phyloP scores from a whole-genome alignment of 2,888 invertebrate species.

The Agrochola circellaris region DNA sequence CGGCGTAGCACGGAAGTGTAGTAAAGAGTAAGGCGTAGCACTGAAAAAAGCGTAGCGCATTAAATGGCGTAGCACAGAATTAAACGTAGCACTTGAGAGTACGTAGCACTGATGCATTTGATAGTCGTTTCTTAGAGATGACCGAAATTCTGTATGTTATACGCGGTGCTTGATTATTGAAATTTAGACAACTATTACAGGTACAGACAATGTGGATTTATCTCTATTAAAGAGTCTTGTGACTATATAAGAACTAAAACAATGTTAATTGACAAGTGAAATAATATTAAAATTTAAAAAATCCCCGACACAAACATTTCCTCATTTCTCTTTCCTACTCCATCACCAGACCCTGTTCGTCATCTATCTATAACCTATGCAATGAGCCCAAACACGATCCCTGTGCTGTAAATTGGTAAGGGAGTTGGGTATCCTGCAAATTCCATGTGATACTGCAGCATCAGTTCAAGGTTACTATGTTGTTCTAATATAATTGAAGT shows the following conservation, averaged over 20 bases:
- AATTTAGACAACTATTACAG: neutral
- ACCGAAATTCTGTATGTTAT: neutral
- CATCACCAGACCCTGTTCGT: too few species aligned
- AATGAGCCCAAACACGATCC: too few species aligned
- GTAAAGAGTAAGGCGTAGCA: conserved; percentile 2
- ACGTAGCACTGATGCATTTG: neutral
- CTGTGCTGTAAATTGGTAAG: too few species aligned
- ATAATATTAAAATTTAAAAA: too few species aligned
- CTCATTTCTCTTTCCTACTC: too few species aligned
- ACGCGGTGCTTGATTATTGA: neutral
- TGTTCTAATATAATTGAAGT: too few species aligned
- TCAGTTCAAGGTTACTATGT: too few species aligned
- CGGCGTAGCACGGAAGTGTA: conserved; percentile 12
- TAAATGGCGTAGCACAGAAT: neutral
- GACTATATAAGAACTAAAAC: neutral
- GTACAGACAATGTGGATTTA: too few species aligned
- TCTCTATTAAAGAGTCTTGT: neutral
- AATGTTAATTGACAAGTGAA: neutral
- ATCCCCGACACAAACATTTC: too few species aligned
- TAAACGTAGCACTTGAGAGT: neutral
- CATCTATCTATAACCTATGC: too few species aligned
- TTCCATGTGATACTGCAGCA: too few species aligned
- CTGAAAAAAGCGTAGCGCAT: neutral
- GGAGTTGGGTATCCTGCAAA: too few species aligned
- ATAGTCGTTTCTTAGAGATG: neutral